Evolutionary conservation across 2,797 vertebrate genomes (phyloP).

Genomic region (Amazonetta brasiliensis): DNA sequence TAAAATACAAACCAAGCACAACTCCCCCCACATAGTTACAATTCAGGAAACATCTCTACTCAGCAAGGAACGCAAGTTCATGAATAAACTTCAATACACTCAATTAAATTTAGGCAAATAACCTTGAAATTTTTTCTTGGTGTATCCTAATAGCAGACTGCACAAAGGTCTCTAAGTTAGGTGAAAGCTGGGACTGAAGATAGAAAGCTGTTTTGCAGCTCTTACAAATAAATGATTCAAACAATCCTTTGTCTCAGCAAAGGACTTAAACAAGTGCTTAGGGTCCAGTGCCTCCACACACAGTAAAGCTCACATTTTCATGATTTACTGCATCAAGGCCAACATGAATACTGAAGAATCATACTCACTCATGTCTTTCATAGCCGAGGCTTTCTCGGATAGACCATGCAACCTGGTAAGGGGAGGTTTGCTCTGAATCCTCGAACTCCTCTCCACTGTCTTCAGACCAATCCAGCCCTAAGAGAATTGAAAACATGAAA

Average conservation of each 20-base stretch:
- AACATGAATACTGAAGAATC: background rate
- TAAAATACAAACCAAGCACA: background rate
- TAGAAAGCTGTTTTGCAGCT: background rate
- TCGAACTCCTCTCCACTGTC: constrained; percentile 93
- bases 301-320: constrained; percentile 3
- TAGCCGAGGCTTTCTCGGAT: constrained; percentile 83
- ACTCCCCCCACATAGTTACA: background rate
- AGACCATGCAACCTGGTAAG: constrained; percentile 89
- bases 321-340: background rate
- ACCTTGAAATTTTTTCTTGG: constrained; percentile 11
- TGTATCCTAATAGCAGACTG: background rate
- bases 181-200: constrained; percentile 24
- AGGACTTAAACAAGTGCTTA: background rate
- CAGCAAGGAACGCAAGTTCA: background rate
- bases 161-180: constrained; percentile 12
- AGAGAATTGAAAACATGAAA: background rate
- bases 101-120: constrained; percentile 7
- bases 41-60: background rate
- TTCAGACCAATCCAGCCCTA: constrained; percentile 99
- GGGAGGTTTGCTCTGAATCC: constrained; percentile 86
- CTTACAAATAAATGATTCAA: constrained; percentile 15
- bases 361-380: constrained; percentile 82
- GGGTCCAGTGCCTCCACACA: constrained; percentile 3
- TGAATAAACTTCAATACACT: background rate
- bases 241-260: constrained; percentile 28